Evolutionary conservation across 2,113 vertebrate genomes (phyloP), one percentile per base, ranked within the genome.

Genomic region (Peucedramus taeniatus): DNA sequence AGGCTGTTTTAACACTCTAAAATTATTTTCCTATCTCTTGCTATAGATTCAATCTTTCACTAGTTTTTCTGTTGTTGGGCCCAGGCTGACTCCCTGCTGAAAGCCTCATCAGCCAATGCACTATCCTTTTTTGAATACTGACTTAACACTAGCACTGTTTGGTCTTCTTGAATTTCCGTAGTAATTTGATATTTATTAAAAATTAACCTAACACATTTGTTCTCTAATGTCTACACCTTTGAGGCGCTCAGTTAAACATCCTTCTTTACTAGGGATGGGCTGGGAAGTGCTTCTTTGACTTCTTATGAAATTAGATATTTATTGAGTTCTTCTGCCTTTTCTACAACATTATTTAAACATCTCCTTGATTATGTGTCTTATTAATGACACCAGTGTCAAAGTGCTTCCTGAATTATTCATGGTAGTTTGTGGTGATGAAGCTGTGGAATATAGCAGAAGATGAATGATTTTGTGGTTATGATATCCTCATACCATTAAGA

Each of bases 271-370:
- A 71, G 37, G 14, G 9, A 51, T 70, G 35, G 47, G 31, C 33
- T 88, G 63, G 30, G 63, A 92, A 93, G 78, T 54, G 42, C 61
- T 91, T 94, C 51, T 82, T 93, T 85, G 64, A 24, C 64, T 87
- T 83, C 53, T 91, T 83, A 80, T 80, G 44, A 87, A 91, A 94
- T 94, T 90, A 95, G 87, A 60, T 97, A 94, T 95, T 96, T 96
- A 97, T 96, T 90, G 93, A 96, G 72, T 83, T 94, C 84, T 88
- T 90, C 47, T 95, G 82, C 64, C 82, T 94, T 94, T 93, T 83
- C 85, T 70, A 90, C 87, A 90, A 88, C 87, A 95, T 97, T 86
- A 95, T 94, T 97, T 93, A 93, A 95, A 93, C 90, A 95, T 80
- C 51, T 96, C 26, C 63, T 66, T 83, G 83, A 95, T 95, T 81